Evolutionary conservation across 2,888 invertebrate species (phyloP).

Genomic region (Phengaris alcon): DNA sequence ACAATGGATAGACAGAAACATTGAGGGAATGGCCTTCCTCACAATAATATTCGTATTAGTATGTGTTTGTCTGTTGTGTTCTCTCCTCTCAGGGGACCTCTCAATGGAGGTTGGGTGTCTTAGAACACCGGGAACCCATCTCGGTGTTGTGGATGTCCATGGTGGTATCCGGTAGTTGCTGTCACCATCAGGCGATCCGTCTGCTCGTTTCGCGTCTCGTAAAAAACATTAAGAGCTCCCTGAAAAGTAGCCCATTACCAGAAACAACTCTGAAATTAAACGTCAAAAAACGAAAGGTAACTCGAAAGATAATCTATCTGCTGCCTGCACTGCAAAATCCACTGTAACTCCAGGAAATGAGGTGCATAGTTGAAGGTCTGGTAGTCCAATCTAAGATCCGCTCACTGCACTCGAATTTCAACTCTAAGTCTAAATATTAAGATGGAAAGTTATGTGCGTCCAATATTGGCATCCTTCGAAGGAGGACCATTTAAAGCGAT

Average conservation of each 20-base stretch:
- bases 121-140: too few species aligned
- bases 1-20: too few species aligned
- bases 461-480: not conserved
- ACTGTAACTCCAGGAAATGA: not conserved
- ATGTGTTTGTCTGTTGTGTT: too few species aligned
- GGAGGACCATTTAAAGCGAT: not conserved
- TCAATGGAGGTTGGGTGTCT: too few species aligned
- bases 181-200: too few species aligned
- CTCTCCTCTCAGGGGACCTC: too few species aligned
- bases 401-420: not conserved
- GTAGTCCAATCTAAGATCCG: not conserved
- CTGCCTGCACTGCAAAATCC: not conserved
- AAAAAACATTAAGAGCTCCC: not conserved
- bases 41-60: too few species aligned
- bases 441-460: not conserved
- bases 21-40: too few species aligned
- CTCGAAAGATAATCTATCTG: slow-evolving; percentile 1
- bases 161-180: too few species aligned
- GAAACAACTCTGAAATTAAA: slow-evolving; percentile 9
- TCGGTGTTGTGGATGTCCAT: too few species aligned
- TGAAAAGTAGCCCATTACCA: not conserved
- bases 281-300: slow-evolving; percentile 1
- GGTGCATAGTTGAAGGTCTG: not conserved
- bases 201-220: too few species aligned
- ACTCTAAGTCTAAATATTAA: not conserved